phyloP scores from a whole-genome alignment of 1,140 invertebrate species.

The Lepidurus apus region DNA sequence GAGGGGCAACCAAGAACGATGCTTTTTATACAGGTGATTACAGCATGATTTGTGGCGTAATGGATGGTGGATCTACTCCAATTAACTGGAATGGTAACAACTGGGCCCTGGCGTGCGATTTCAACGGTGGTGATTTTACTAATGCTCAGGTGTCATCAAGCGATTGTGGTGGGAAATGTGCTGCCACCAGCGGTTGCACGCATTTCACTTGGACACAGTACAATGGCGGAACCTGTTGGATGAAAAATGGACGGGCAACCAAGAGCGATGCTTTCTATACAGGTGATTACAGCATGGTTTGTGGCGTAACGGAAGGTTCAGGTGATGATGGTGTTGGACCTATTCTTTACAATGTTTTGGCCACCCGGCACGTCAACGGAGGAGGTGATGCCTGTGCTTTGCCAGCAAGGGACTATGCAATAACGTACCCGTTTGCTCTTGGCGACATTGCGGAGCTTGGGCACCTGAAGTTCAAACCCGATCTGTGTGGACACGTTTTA shows the following conservation, averaged over 20 bases:
- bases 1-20: neutral
- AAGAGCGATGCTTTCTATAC: neutral
- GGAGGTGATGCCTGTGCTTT: conserved; percentile 3
- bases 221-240: neutral
- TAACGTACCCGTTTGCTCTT: neutral
- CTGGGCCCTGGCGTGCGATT: neutral
- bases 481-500: neutral
- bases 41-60: neutral
- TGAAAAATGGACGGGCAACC: neutral
- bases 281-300: neutral
- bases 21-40: neutral
- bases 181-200: neutral
- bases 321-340: neutral
- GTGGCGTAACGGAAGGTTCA: neutral
- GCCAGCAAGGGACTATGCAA: conserved; percentile 10
- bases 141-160: neutral
- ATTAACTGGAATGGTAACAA: too few species aligned
- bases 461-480: conserved; percentile 1
- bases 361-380: neutral
- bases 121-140: neutral
- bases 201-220: neutral
- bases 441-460: neutral
- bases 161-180: neutral
- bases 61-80: too few species aligned
- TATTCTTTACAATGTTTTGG: too few species aligned